phyloP scores from a whole-genome alignment of 64 coral and sea anemone genomes.

The Platygyra sinensis region DNA sequence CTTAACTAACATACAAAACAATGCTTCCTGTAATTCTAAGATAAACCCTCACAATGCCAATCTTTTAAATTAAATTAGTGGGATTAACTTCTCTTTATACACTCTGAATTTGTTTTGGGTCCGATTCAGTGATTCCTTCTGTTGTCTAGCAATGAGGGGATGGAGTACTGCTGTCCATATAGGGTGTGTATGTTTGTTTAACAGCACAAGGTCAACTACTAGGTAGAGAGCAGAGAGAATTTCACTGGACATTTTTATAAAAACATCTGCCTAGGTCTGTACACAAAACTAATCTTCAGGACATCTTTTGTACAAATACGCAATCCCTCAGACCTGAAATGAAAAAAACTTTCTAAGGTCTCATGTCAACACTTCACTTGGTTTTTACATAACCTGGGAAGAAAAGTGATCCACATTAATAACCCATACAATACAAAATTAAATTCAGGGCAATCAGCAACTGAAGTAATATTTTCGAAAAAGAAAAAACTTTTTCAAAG shows the following conservation, averaged over 20 bases:
- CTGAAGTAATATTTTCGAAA: too few species aligned
- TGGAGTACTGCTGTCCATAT: neutral
- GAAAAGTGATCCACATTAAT: too few species aligned
- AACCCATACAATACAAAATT: too few species aligned
- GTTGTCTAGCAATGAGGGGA: neutral
- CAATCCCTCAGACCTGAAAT: conserved; percentile 26
- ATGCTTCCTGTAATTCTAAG: conserved; percentile 1
- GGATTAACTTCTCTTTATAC: conserved; percentile 9
- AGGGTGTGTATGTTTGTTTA: neutral
- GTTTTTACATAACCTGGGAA: too few species aligned
- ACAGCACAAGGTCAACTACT: neutral
- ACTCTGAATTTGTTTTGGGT: conserved; percentile 1
- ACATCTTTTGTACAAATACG: conserved; percentile 53
- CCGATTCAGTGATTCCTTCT: neutral
- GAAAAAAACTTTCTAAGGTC: neutral
- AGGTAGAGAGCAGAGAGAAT: conserved; percentile 9
- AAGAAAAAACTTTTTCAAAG: too few species aligned
- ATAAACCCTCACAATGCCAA: neutral
- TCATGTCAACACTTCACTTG: too few species aligned
- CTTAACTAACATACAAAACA: conserved; percentile 48
- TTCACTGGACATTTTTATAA: conserved; percentile 37
- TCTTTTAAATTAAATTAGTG: conserved; percentile 34
- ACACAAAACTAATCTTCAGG: conserved; percentile 45
- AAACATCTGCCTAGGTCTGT: conserved; percentile 36
- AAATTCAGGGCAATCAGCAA: too few species aligned